Conservation (phyloP, 2,797 vertebrate genomes). For the Meda fulgida region DNA sequence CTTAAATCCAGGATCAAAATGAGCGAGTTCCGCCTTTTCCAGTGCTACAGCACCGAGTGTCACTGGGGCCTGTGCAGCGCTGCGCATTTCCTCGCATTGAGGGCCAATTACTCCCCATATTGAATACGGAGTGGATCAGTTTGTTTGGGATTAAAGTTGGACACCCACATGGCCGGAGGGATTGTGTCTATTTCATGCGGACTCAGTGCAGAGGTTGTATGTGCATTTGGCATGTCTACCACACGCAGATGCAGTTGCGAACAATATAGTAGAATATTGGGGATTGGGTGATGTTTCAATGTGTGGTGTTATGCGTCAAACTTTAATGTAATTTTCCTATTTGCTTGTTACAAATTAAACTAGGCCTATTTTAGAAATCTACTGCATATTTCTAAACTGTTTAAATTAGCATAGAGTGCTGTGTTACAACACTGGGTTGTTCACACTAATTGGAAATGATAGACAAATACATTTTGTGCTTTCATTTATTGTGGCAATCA, state of each 20-base stretch:
- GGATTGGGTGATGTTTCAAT: neutral
- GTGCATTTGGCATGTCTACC: neutral
- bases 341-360: neutral
- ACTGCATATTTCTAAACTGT: neutral
- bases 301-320: neutral
- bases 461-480: neutral
- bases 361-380: neutral
- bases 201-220: neutral
- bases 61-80: slow-evolving; percentile 2
- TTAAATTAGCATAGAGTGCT: neutral
- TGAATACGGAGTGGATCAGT: slow-evolving; percentile 36
- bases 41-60: neutral
- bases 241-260: neutral
- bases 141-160: slow-evolving; percentile 43
- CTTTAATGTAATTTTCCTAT: neutral
- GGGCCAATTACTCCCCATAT: slow-evolving; percentile 47
- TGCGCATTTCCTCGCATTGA: slow-evolving; percentile 41
- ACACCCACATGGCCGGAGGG: slow-evolving; percentile 45
- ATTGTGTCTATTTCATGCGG: slow-evolving; percentile 26
- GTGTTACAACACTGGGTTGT: neutral
- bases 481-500: neutral
- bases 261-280: neutral
- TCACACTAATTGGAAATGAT: neutral
- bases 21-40: slow-evolving; percentile 39
- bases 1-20: slow-evolving; percentile 38